Evolutionary conservation across 37 sponge, comb jelly and placozoan species (phyloP), one percentile per base, ranked within the genome.

Genomic region (Geodia barretti): DNA sequence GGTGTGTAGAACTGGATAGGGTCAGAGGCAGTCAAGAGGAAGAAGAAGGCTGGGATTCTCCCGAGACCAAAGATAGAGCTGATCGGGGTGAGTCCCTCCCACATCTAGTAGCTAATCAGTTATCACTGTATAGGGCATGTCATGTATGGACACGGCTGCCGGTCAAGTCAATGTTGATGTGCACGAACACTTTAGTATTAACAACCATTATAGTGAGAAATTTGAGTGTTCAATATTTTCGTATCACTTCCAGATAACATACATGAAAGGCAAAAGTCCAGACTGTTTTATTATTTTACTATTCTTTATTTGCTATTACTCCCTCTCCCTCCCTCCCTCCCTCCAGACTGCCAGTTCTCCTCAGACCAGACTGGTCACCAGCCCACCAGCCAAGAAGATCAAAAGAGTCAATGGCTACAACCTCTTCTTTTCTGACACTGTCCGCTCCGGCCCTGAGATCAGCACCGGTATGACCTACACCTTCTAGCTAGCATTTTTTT

Each of bases 1-100:
- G n/a, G n/a, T n/a, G n/a, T n/a, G n/a, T n/a, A n/a, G n/a, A 95
- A 95, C 75, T 95, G 95, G 95, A 91, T 95, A 62, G 95, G 95
- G 41, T 89, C 95, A 11, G 95, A 95, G 63, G 89, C 92, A 25
- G 95, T 95, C 1, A 91, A 89, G 81, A 84, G 95, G 60, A 95
- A 95, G 87, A 91, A 83, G 78, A 88, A 88, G 60, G 92, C 89
- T 33, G 95, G 95, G 2, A 81, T 94, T 60, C 76, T 94, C 1
- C 95, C 95, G 17, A 63, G 84, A 40, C 91, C 95, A 19, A 94
- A 90, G 71, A 75, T 94, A 29, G 91, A 94, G 63, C 83, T 92
- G 37, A 41, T 84, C 37, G 84, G 84, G 39, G 92, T 91, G 38
- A 59, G 80, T 74, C 25, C n/a, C n/a, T n/a, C n/a, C n/a, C n/a